A percentile compares a stretch with the other conserved stretches of the same genome.
Conservation (phyloP, 2,797 vertebrate species). For the Gymnoscopelus braueri region DNA sequence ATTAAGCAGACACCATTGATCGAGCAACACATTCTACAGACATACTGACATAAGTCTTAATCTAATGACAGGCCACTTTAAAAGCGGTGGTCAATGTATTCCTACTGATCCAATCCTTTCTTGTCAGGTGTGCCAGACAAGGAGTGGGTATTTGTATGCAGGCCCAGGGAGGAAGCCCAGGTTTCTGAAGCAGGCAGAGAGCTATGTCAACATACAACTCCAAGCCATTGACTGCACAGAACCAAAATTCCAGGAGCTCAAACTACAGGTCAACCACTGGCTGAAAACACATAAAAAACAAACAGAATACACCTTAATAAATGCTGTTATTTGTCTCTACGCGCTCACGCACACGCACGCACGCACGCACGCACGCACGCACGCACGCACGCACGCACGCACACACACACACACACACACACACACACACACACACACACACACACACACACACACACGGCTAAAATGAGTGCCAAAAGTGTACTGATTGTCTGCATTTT, state of each 20-base stretch:
- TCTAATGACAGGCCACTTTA: background rate
- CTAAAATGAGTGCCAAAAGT: no score
- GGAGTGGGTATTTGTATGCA: conserved; percentile 45
- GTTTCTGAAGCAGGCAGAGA: conserved; percentile 80
- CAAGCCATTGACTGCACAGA: conserved; percentile 66
- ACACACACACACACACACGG: conserved; percentile 3
- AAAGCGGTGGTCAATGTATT: conserved; percentile 3
- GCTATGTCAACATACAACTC: conserved; percentile 80
- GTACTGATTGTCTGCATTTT: conserved; percentile 22
- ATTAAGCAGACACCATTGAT: no score
- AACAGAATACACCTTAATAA: background rate
- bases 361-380: conserved; percentile 1
- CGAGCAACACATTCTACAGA: no score
- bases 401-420: conserved; percentile 1
- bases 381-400: background rate
- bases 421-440: background rate
- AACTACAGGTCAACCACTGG: conserved; percentile 80
- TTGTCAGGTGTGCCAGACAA: conserved; percentile 48
- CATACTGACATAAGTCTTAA: no score
- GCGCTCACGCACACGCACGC: background rate
- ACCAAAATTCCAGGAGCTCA: conserved; percentile 78
- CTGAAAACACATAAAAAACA: background rate
- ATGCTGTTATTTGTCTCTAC: no score
- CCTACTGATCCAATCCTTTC: background rate
- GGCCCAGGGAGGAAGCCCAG: conserved; percentile 75